phyloP scores from a whole-genome alignment of 2,113 vertebrate species.

The Chionodraco myersi region DNA sequence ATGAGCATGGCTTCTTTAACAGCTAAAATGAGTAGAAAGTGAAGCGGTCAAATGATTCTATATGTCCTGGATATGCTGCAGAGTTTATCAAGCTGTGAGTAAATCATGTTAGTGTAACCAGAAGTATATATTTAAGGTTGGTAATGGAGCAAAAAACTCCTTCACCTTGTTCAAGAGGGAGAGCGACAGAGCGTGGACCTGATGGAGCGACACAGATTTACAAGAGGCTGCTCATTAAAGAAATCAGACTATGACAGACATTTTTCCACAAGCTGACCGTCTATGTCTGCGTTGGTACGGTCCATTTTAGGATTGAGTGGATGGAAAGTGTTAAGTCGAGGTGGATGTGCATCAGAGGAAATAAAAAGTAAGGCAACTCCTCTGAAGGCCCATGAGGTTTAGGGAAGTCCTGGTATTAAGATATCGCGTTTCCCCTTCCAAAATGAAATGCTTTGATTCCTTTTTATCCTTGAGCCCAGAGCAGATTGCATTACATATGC shows the following conservation, averaged over 20 bases:
- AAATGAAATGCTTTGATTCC: constrained; percentile 60
- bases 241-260: not conserved
- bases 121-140: not conserved
- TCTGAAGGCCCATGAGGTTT: constrained; percentile 26
- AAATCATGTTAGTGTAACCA: no score
- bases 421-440: constrained; percentile 61
- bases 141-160: not conserved
- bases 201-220: not conserved
- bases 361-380: constrained; percentile 18
- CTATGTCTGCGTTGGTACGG: not conserved
- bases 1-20: not conserved
- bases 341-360: constrained; percentile 19
- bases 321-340: not conserved
- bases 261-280: not conserved
- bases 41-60: no score
- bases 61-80: no score
- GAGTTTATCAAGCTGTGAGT: no score
- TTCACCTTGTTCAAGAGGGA: not conserved
- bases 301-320: not conserved
- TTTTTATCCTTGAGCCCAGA: constrained; percentile 41
- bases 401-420: constrained; percentile 57
- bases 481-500: constrained; percentile 49
- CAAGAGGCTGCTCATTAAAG: constrained; percentile 31
- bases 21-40: not conserved
- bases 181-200: not conserved